Evolutionary conservation across 2,113 vertebrate genomes (phyloP), one percentile per base, ranked within the genome.

Genomic region (Heliornis fulica): DNA sequence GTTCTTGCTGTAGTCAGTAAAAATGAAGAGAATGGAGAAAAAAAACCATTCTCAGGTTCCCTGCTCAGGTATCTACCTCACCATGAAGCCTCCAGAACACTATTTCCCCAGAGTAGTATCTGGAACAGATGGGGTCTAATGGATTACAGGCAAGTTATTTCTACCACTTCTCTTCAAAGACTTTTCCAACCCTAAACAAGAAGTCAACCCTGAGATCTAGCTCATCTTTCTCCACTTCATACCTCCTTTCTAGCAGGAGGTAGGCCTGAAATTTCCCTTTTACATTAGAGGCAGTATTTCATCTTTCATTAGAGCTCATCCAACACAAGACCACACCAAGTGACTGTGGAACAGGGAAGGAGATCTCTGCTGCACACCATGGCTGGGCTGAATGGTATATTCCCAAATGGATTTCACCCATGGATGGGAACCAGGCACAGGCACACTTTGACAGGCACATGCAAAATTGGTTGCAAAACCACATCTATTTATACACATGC

Each of bases 401-500:
- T 65, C 40, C 46, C 46, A 48, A 36, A 19, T 7, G 9, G 10
- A 12, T 80, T 68, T 46, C 34, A 32, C 11, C 31, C 36, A 5
- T 15, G 50, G 8, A 10, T 69, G 36, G 38, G 36, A 46, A 28
- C 21, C 18, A 40, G 46, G 8, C 10, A 43, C 22, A 10, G 29
- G 18, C 34, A 41, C 17, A 4, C 18, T 40, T 59, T 32, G 17
- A 53, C 38, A 53, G 11, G 31, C n/a, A 38, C 6, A 5, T 16
- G 28, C 4, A 45, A 26, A 71, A 64, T 9, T 15, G 8, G 9
- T 21, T 36, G 23, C 34, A 61, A 74, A 66, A 9, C 21, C 1
- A 0, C 46, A 15, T 22, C 31, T 43, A 38, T 46, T 21, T 31
- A 29, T 13, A 17, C 2, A 41, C 16, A 5, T n/a, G 51, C 0